Evolutionary conservation across 2,888 invertebrate genomes (phyloP).

Genomic region (Alentia gelatinosa): DNA sequence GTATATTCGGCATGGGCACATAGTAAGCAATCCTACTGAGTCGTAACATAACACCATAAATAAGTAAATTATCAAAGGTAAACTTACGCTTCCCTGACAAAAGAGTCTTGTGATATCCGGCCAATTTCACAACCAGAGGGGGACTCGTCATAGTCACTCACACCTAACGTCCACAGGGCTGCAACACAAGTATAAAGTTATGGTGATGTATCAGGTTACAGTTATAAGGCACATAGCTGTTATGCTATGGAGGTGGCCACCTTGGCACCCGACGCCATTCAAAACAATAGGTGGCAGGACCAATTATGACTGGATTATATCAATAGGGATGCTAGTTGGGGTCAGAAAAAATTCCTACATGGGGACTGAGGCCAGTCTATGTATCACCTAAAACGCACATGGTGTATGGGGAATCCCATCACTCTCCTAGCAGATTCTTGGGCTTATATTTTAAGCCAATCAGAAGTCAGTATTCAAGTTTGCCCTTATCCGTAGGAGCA

Average conservation of each 20-base stretch:
- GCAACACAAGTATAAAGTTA: neutral
- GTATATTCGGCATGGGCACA: neutral
- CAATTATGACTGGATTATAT: too few relatives aligned
- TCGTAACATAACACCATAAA: neutral
- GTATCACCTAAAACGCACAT: too few relatives aligned
- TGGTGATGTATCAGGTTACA: neutral
- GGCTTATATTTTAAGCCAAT: too few relatives aligned
- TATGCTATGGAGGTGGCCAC: neutral
- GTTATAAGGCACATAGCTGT: neutral
- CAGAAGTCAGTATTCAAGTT: too few relatives aligned
- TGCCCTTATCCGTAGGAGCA: too few relatives aligned
- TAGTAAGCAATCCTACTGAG: neutral
- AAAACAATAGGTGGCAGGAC: too few relatives aligned
- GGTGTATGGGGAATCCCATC: too few relatives aligned
- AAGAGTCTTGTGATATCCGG: conserved; percentile 52
- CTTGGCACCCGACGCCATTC: too few relatives aligned
- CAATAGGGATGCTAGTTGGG: too few relatives aligned
- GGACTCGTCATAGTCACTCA: conserved; percentile 20
- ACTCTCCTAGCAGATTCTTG: too few relatives aligned
- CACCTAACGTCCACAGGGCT: conserved; percentile 55
- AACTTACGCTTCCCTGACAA: conserved; percentile 58
- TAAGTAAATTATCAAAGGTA: neutral
- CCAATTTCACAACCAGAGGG: conserved; percentile 49
- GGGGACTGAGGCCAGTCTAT: too few relatives aligned
- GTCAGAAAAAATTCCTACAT: too few relatives aligned